Evolutionary conservation across 2,888 invertebrate genomes (phyloP).

Genomic region (Drepana falcataria): DNA sequence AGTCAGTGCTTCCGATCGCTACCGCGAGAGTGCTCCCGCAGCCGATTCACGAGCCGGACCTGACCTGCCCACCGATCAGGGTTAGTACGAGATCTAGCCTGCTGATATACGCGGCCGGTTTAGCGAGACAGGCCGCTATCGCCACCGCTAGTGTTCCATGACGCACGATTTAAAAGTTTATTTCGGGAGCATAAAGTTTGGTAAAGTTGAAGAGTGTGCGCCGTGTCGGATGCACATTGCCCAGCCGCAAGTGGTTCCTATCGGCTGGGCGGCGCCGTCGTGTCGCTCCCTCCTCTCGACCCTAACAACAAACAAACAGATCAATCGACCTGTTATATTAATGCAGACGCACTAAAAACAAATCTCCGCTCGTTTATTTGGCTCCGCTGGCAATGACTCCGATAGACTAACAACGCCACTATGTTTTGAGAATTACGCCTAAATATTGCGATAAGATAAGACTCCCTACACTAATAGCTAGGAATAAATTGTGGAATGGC

Average conservation of each 20-base stretch:
- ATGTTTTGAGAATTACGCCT: conserved; percentile 63
- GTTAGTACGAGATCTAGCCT: conserved; percentile 57
- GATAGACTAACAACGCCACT: conserved; percentile 42
- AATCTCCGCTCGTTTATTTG: conserved; percentile 36
- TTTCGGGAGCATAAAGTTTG: conserved; percentile 66
- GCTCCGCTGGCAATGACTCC: conserved; percentile 33
- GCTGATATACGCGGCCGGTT: conserved; percentile 23
- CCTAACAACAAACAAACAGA: conserved; percentile 72
- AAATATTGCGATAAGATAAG: conserved; percentile 70
- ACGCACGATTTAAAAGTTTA: conserved; percentile 60
- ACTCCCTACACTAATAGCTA: conserved; percentile 60
- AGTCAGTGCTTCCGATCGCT: conserved; percentile 74
- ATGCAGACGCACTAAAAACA: conserved; percentile 48
- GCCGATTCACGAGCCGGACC: conserved; percentile 66
- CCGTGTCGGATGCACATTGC: conserved; percentile 65
- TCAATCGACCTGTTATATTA: conserved; percentile 65
- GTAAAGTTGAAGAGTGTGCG: conserved; percentile 66
- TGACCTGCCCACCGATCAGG: conserved; percentile 70
- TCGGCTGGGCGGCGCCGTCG: conserved; percentile 66
- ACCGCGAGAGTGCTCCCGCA: conserved; percentile 73
- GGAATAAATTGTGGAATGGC: conserved; percentile 74
- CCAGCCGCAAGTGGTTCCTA: conserved; percentile 65
- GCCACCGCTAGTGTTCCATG: conserved; percentile 44
- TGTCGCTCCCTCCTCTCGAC: conserved; percentile 64
- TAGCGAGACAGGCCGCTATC: conserved; percentile 24